Base-by-base conservation (phyloP, 2,797 vertebrate species). In the Trematomus bernacchii region DNA sequence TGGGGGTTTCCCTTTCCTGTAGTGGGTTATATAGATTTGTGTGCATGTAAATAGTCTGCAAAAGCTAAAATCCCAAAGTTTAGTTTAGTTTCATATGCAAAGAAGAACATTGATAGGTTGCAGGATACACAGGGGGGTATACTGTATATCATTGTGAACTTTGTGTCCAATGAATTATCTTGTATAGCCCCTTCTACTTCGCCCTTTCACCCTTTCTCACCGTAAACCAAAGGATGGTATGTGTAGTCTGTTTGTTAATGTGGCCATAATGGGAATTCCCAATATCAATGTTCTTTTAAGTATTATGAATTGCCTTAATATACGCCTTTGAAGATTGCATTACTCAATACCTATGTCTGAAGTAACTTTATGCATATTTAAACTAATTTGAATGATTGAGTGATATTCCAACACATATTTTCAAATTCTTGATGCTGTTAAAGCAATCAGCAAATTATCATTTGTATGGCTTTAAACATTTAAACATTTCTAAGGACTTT, bases 111-210 rank as follows among this genome's bases (percentile, higher is more conserved):
- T 59, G n/a, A 46, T 46, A 30, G 10, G 6, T 2, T 40, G 30
- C 37, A 46, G 19, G 12, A 50, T 51, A 19, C 7, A 7, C 0
- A 6, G 3, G 2, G 10, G 11, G 2, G 23, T 2, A 18, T 21
- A 27, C 4, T 5, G 27, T 27, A 30, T 51, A 30, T 66, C 43
- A 66, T 62, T 47, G 40, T 48, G 23, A 53, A 40, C 9, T 57
- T 23, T 10, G 42, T 18, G 6, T 77, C 63, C 66, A 79, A 57
- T 70, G n/a, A 60, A 63, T 58, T 19, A 2, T 66, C 21, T 72
- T 40, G 13, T 47, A 71, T 47, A 68, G 78, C 80, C 83, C 68
- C 52, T 77, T 68, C 55, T 42, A 42, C 16, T 76, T 62, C 62
- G 16, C 19, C 19, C 67, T 51, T 71, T 73, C 54, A 55, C 15